Evolutionary conservation across 2,797 vertebrate species (phyloP).

Genomic region (Hylomyscus alleni): DNA sequence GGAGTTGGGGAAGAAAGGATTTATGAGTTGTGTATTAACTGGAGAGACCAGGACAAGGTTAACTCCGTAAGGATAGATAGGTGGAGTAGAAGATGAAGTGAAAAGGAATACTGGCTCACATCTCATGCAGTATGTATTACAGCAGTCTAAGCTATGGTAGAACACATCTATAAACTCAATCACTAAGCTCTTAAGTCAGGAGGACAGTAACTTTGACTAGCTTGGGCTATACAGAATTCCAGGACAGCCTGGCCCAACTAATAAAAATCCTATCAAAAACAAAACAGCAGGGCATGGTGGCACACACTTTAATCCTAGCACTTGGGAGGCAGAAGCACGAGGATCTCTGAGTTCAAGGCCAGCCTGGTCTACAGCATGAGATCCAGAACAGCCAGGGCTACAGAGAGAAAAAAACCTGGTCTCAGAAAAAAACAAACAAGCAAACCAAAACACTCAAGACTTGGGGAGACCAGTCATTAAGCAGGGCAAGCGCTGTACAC

Average conservation of each 20-base stretch:
- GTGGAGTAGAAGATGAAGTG: neutral
- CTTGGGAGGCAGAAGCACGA: neutral
- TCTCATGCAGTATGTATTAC: neutral
- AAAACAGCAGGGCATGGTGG: neutral
- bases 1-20: neutral
- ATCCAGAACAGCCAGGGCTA: neutral
- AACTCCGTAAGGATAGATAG: neutral
- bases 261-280: neutral
- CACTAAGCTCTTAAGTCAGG: neutral
- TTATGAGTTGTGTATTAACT: neutral
- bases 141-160: neutral
- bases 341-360: neutral
- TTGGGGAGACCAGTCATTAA: constrained; percentile 2
- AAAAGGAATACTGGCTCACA: neutral
- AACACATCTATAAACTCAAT: neutral
- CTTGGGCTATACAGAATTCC: neutral
- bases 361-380: neutral
- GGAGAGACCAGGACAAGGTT: neutral
- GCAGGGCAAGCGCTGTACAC: neutral
- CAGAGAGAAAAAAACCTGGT: neutral
- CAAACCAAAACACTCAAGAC: neutral
- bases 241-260: neutral
- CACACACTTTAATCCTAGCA: neutral
- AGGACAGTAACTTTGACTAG: neutral
- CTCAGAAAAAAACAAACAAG: neutral